Percentiles rank a stretch among this genome's conserved stretches.
Conservation (phyloP, 2,113 vertebrate genomes). For the Carassius carassius region DNA sequence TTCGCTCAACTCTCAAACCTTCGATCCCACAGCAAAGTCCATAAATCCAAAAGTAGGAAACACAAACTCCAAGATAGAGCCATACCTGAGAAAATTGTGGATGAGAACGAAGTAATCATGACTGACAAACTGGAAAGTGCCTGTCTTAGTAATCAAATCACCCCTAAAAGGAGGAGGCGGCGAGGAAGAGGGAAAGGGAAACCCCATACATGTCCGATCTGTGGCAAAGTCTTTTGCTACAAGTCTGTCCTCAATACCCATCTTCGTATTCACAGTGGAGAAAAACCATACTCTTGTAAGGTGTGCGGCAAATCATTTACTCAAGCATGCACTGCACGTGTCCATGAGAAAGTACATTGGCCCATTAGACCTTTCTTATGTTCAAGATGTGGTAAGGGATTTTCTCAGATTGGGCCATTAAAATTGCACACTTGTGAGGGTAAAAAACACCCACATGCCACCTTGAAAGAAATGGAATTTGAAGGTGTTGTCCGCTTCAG, state of each 20-base stretch:
- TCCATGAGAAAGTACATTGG: slow-evolving; percentile 77
- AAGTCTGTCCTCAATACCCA: slow-evolving; percentile 73
- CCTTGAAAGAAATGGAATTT: slow-evolving; percentile 34
- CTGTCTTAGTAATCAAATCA: neutral
- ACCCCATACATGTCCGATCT: slow-evolving; percentile 66
- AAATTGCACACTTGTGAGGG: slow-evolving; percentile 69
- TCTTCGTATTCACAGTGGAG: slow-evolving; percentile 75
- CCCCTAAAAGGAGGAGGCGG: neutral
- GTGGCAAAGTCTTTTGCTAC: slow-evolving; percentile 73
- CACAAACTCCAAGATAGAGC: neutral
- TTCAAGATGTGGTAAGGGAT: slow-evolving; percentile 71
- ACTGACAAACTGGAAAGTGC: slow-evolving; percentile 18
- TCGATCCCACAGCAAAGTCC: slow-evolving; percentile 71
- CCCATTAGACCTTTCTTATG: slow-evolving; percentile 76
- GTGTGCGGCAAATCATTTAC: slow-evolving; percentile 77
- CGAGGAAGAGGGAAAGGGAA: slow-evolving; percentile 23
- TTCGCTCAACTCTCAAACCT: slow-evolving; percentile 77
- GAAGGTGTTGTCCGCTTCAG: slow-evolving; percentile 62
- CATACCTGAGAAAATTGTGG: neutral
- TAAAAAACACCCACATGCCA: neutral
- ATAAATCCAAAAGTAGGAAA: slow-evolving; percentile 50
- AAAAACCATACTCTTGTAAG: slow-evolving; percentile 76
- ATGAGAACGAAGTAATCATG: neutral
- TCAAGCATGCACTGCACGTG: slow-evolving; percentile 71
- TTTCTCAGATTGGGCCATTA: slow-evolving; percentile 75